Evolutionary conservation across 1,140 invertebrate genomes (phyloP), one percentile per base, ranked within the genome.

Genomic region (Procambarus clarkii): DNA sequence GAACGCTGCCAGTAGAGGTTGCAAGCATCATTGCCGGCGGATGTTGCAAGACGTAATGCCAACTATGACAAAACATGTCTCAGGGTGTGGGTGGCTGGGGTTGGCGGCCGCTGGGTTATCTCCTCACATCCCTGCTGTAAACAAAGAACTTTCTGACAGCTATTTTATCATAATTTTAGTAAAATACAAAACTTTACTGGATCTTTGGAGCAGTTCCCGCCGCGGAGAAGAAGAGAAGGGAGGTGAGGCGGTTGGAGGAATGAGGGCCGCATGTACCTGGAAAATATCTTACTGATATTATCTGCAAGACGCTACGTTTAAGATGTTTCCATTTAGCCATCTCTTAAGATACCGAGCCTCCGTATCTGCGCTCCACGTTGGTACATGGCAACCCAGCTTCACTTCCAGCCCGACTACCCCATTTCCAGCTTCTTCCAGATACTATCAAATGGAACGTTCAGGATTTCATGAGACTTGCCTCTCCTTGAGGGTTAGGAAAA

Each of bases 141-240:
- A 74, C 69, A 74, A 74, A 74, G 69, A n/a, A 2, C 2, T 34
- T 74, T 74, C 34, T 74, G 69, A 74, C 69, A 24, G 24, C 24
- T 74, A 74, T 74, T 74, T 74, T 74, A 74, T 74, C 69, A 74
- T 74, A 74, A 74, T 74, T 74, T 74, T 74, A 74, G 11, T n/a
- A 74, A 34, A 74, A 34, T 34, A 74, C 69, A 74, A 24, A 74
- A 34, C 69, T 74, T 34, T 34, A 4, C 69, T 5, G n/a, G n/a
- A 24, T 74, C 24, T 34, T 1, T n/a, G 5, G 69, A 21, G 24
- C 69, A 7, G n/a, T 74, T 74, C 24, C 69, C 69, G 21, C 69
- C 69, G 21, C n/a, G 24, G 69, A 8, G n/a, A 5, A 1, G 21
- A 74, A 74, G 34, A 34, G n/a, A 74, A 34, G n/a, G 5, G 69